Percentiles rank a stretch among this genome's conserved stretches.
phyloP scores from a whole-genome alignment of 2,797 vertebrate species.

The Jordanella pulchra region DNA sequence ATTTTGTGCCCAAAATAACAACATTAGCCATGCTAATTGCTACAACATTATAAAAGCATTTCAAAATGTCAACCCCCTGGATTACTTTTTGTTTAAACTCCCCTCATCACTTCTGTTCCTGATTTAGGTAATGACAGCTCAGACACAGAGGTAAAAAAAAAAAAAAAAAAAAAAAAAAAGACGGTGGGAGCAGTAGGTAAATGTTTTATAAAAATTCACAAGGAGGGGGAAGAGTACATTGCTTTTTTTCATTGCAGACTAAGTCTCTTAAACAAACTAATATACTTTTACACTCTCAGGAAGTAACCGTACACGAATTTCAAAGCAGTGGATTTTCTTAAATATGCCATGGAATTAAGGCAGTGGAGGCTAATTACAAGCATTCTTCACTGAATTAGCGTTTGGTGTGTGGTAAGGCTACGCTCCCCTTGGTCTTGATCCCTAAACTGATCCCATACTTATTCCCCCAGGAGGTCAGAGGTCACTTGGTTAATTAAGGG shows the following conservation, averaged over 20 bases:
- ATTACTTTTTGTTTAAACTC: neutral
- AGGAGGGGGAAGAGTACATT: constrained; percentile 45
- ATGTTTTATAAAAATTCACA: constrained; percentile 18
- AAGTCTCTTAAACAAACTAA: constrained; percentile 60
- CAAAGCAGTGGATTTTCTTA: constrained; percentile 81
- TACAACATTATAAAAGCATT: neutral
- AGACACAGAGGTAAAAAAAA: too few relatives aligned
- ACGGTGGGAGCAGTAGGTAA: neutral
- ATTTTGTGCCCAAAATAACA: neutral
- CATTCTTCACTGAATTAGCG: constrained; percentile 98
- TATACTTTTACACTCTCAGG: constrained; percentile 84
- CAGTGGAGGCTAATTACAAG: constrained; percentile 89
- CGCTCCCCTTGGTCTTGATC: constrained; percentile 88
- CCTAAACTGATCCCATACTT: constrained; percentile 94
- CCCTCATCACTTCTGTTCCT: neutral
- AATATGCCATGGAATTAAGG: constrained; percentile 90
- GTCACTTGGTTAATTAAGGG: constrained; percentile 95
- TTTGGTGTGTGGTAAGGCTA: constrained; percentile 92
- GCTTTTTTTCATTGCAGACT: constrained; percentile 50
- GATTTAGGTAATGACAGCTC: neutral
- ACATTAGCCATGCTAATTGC: neutral
- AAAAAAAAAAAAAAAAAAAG: too few relatives aligned
- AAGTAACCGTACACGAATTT: constrained; percentile 88
- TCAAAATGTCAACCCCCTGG: neutral
- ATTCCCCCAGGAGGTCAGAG: constrained; percentile 91